These are phyloP conservation scores for Corythoichthys haematopterus DNA, from an alignment of 2,113 vertebrate species.

Conservation along the genomic window DNA sequence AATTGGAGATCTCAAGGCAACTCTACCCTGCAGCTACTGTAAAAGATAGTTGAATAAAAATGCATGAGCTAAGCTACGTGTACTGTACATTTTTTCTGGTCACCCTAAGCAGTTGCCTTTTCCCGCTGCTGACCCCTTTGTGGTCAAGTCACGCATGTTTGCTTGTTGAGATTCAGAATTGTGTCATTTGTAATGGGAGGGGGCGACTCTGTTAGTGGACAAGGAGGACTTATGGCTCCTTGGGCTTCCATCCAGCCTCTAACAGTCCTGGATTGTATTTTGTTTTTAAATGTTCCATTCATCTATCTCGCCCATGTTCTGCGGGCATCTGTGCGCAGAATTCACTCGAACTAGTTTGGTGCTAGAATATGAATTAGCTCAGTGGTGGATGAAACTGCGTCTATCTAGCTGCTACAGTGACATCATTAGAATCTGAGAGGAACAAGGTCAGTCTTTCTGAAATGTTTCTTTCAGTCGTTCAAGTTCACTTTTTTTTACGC, in stretches of 20 bases:
- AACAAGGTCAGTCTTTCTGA: slow-evolving; percentile 42
- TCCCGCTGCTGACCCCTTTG: slow-evolving; percentile 36
- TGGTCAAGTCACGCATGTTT: slow-evolving; percentile 55
- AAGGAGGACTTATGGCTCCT: slow-evolving; percentile 66
- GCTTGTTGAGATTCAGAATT: slow-evolving; percentile 54
- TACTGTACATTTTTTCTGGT: neutral
- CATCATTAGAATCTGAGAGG: slow-evolving; percentile 43
- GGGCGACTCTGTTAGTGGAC: slow-evolving; percentile 55
- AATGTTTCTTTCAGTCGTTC: slow-evolving; percentile 16
- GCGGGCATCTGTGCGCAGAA: slow-evolving; percentile 63
- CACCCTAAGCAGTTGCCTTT: slow-evolving; percentile 11
- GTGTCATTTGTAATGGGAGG: slow-evolving; percentile 53
- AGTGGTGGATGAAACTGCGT: slow-evolving; percentile 39
- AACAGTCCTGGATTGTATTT: slow-evolving; percentile 72
- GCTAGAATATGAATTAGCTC: slow-evolving; percentile 67
- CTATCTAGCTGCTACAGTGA: slow-evolving; percentile 39
- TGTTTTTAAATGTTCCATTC: slow-evolving; percentile 73
- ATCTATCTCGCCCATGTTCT: slow-evolving; percentile 70
- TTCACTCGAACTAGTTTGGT: slow-evolving; percentile 56
- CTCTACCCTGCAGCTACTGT: slow-evolving; percentile 10
- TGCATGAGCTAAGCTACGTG: neutral
- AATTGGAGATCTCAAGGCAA: neutral
- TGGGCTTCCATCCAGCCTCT: slow-evolving; percentile 60
- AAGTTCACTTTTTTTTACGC: slow-evolving; percentile 9
- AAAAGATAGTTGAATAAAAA: slow-evolving; percentile 4